These are phyloP conservation scores for Puntigrus tetrazona DNA, from an alignment of 2,113 vertebrate species.

Conservation along the genomic window DNA sequence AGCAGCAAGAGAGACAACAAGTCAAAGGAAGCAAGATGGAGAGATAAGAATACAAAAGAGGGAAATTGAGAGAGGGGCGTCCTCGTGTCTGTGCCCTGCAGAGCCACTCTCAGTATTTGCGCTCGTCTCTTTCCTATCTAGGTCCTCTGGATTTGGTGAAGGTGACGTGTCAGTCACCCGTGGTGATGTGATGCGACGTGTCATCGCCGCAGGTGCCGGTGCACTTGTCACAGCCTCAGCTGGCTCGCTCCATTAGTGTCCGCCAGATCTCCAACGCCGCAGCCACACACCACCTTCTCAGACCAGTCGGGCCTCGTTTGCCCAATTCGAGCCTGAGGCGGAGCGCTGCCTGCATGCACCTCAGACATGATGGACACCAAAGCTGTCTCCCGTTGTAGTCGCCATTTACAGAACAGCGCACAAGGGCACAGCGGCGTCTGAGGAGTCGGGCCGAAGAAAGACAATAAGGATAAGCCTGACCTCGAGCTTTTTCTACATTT, in stretches of 20 bases:
- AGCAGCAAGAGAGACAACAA: background rate
- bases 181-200: conserved; percentile 40
- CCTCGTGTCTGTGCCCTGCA: conserved; percentile 10
- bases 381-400: background rate
- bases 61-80: background rate
- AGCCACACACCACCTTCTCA: background rate
- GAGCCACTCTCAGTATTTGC: background rate
- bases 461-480: conserved; percentile 17
- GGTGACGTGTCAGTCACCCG: conserved; percentile 47
- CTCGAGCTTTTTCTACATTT: conserved; percentile 9
- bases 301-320: background rate
- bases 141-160: conserved; percentile 42
- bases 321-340: background rate
- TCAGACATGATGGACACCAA: conserved; percentile 12
- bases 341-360: background rate
- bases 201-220: conserved; percentile 38
- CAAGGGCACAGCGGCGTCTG: conserved; percentile 7
- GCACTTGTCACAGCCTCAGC: conserved; percentile 40
- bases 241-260: conserved; percentile 22
- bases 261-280: background rate
- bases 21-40: conserved; percentile 31
- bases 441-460: background rate
- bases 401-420: conserved; percentile 13
- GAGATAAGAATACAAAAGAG: conserved; percentile 29
- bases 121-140: background rate